Evolutionary conservation across 2,113 vertebrate species (phyloP), one percentile per base, ranked within the genome.

Genomic region (Sisor rabdophorus): DNA sequence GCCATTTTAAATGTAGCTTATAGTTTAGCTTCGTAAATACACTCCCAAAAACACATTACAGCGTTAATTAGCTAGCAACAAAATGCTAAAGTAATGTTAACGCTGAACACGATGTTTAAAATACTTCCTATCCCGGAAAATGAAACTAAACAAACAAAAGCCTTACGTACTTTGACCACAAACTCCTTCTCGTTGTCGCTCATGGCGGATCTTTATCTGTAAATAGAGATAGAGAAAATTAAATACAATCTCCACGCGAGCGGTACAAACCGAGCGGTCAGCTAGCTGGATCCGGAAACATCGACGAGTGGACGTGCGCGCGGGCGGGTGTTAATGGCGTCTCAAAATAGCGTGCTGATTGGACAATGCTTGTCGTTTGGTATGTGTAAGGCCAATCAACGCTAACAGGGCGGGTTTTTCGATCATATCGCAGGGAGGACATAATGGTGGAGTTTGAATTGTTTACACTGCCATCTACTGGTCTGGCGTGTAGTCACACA

Each of bases 171-270:
- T 89, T 88, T 86, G n/a, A 84, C 79, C 61, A 74, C 79, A 74
- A 86, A 88, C 11, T 80, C 86, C 81, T 88, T 90, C 59, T 85
- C 85, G 81, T 86, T 87, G 80, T 91, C 91, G 48, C 90, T 90
- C 91, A 92, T 92, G 70, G 28, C 26, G 76, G 50, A 12, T 44
- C 22, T 47, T 26, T 22, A 40, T 17, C 55, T 60, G 28, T 36
- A 26, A 67, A 48, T 26, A 44, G 26, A 67, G 40, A 48, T 47
- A 10, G 1, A 19, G 24, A 67, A 65, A 65, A 47, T 24, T 1
- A 47, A 67, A 26, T 26, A 48, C 26, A 24, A 22, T 10, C 22
- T 47, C 22, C n/a, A 24, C 44, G 22, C 22, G 22, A 40, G 22
- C 22, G 44, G 40, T 67, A 67, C 22, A 22, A 47, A 15, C n/a